A percentile compares a stretch with the other conserved stretches of the same genome.
phyloP scores from a whole-genome alignment of 2,888 invertebrate genomes.

The Apamea sordens region DNA sequence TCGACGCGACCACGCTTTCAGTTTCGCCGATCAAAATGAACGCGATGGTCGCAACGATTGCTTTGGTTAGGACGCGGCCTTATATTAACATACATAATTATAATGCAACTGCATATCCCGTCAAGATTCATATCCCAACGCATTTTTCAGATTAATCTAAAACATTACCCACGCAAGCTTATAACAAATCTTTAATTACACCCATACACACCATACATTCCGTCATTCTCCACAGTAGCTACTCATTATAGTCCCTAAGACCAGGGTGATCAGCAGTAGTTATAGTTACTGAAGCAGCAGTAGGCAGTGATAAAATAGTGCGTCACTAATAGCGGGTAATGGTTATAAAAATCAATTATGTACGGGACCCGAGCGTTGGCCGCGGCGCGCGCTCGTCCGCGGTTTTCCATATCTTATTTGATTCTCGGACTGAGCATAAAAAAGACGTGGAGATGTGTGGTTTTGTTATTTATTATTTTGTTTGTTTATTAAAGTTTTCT shows the following conservation, averaged over 20 bases:
- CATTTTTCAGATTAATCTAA: slow-evolving; percentile 4
- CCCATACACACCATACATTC: not conserved
- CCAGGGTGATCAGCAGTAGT: slow-evolving; percentile 22
- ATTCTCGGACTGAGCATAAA: slow-evolving; percentile 76
- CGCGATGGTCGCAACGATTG: not conserved
- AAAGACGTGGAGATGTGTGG: slow-evolving; percentile 67
- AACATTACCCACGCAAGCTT: not conserved
- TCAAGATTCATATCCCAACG: not conserved
- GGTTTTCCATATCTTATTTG: slow-evolving; percentile 86
- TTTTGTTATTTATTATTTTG: slow-evolving; percentile 20
- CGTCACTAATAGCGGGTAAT: slow-evolving; percentile 59
- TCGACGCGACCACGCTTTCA: not conserved
- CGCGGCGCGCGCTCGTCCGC: slow-evolving; percentile 74
- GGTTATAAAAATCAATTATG: slow-evolving; percentile 69
- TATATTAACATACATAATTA: no score
- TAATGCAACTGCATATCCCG: not conserved
- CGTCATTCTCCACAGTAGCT: slow-evolving; percentile 10
- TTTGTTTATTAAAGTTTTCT: slow-evolving; percentile 15
- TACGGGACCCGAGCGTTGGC: slow-evolving; percentile 69
- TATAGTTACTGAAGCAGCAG: slow-evolving; percentile 19
- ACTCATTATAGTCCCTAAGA: not conserved
- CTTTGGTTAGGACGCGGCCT: not conserved
- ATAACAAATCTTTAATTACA: slow-evolving; percentile 28
- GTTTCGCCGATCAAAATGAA: not conserved
- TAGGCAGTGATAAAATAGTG: slow-evolving; percentile 38